Percentiles rank a stretch among this genome's conserved stretches.
Conservation (phyloP, 2,797 vertebrate species). For the Aeoliscus strigatus region DNA sequence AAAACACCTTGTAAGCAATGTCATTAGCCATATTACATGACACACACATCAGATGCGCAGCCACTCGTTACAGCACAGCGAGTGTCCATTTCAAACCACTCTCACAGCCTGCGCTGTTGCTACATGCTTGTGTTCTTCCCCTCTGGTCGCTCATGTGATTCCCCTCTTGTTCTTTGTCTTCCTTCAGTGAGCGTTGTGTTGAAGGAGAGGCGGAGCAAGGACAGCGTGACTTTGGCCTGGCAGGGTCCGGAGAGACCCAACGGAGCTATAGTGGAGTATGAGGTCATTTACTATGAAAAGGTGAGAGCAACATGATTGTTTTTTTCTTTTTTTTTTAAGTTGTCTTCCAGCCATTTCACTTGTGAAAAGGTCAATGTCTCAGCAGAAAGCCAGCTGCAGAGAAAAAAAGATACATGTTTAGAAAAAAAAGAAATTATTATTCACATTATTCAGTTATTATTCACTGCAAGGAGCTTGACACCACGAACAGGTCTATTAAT, state of each 20-base stretch:
- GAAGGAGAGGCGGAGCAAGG: constrained; percentile 82
- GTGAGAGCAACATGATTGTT: constrained; percentile 52
- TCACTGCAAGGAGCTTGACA: too few species aligned
- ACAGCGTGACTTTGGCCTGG: constrained; percentile 83
- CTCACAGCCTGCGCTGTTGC: background rate
- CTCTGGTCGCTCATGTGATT: constrained; percentile 11
- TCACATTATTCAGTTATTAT: too few species aligned
- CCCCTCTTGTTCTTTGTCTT: constrained; percentile 8
- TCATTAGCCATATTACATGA: constrained; percentile 40
- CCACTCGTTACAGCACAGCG: constrained; percentile 20
- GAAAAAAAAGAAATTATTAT: too few species aligned
- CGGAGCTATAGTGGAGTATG: constrained; percentile 79
- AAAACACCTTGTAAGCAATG: constrained; percentile 28
- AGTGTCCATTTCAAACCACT: constrained; percentile 23
- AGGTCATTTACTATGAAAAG: constrained; percentile 86
- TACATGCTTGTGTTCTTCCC: background rate
- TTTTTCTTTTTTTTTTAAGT: constrained; percentile 9
- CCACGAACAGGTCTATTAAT: too few species aligned
- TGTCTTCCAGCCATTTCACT: background rate
- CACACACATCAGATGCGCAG: constrained; percentile 8
- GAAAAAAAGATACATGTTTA: background rate
- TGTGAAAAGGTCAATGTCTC: too few species aligned
- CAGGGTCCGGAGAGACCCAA: constrained; percentile 79
- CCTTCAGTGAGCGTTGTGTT: constrained; percentile 78
- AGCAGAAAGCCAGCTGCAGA: too few species aligned